Evolutionary conservation across 2,113 vertebrate genomes (phyloP).

Genomic region (Camelus dromedarius): DNA sequence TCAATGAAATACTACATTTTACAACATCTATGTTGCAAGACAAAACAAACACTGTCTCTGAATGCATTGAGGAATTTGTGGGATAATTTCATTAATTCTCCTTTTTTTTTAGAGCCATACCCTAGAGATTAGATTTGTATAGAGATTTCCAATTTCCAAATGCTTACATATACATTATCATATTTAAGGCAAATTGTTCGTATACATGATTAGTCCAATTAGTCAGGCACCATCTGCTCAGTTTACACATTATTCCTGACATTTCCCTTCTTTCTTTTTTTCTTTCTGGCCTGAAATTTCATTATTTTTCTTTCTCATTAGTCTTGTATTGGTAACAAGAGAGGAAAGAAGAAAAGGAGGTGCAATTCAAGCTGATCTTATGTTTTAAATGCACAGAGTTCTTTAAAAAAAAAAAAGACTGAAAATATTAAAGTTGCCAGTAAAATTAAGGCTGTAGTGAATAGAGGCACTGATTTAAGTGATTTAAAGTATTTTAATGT

Average conservation of each 20-base stretch:
- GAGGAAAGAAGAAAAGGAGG: not conserved
- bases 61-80: not conserved
- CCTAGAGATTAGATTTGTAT: not conserved
- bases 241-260: not conserved
- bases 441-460: slow-evolving; percentile 8
- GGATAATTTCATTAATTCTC: not conserved
- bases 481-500: not conserved
- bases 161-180: not conserved
- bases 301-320: slow-evolving; percentile 48
- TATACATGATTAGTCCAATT: slow-evolving; percentile 5
- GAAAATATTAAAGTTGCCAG: not conserved
- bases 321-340: not conserved
- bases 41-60: not conserved
- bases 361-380: not conserved
- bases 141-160: slow-evolving; percentile 45
- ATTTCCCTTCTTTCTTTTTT: not conserved
- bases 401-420: not conserved
- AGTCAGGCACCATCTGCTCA: slow-evolving; percentile 42
- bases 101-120: slow-evolving; percentile 9
- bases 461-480: not conserved
- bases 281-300: not conserved
- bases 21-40: not conserved
- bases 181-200: slow-evolving; percentile 15
- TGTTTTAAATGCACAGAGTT: slow-evolving; percentile 28
- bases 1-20: not conserved